Evolutionary conservation across 2,888 invertebrate genomes (phyloP), one percentile per base, ranked within the genome.

Genomic region (Ectemnius cavifrons): DNA sequence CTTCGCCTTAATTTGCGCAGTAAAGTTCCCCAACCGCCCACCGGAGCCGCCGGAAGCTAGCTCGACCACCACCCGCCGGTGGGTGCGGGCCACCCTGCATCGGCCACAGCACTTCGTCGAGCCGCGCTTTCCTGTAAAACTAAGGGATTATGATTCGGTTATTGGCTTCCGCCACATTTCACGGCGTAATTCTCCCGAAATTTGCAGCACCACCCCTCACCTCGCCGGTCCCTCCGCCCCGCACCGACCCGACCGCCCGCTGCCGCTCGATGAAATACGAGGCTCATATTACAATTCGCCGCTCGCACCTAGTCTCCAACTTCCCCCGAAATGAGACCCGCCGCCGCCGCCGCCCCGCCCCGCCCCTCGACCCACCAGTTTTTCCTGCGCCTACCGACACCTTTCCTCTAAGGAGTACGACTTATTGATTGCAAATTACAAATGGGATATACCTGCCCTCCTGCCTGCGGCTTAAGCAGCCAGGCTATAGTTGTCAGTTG

Each of bases 1-100:
- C 90, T 90, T 89, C 88, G 87, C 87, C 89, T 90, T 90, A 90
- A 90, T 90, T 90, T 89, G 88, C 88, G 88, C 88, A 88, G 88
- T 90, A 89, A 90, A 90, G 87, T 87, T 86, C 83, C 80, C 82
- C 1, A 23, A 2, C 23, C 23, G 23, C 23, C 23, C 3, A 23
- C 78, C 77, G 52, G 23, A 2, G 56, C 49, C 57, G 65, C 66
- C 66, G 71, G 58, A 49, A 52, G 52, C 52, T n/a, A 28, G 28
- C 66, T 28, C 60, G 71, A 37, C 66, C 56, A 27, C 71, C 67
- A 49, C 63, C 23, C 23, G 23, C 23, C 23, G 11, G 37, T 61
- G 59, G 14, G 65, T 37, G 45, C 62, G 58, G 4, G 47, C 59
- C 64, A 23, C 47, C 59, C 45, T 45, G 62, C 13, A 37, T 37